A percentile compares a stretch with the other conserved stretches of the same genome.
Conservation (phyloP, 2,888 invertebrate species). For the Cryptocheilus praepositus region DNA sequence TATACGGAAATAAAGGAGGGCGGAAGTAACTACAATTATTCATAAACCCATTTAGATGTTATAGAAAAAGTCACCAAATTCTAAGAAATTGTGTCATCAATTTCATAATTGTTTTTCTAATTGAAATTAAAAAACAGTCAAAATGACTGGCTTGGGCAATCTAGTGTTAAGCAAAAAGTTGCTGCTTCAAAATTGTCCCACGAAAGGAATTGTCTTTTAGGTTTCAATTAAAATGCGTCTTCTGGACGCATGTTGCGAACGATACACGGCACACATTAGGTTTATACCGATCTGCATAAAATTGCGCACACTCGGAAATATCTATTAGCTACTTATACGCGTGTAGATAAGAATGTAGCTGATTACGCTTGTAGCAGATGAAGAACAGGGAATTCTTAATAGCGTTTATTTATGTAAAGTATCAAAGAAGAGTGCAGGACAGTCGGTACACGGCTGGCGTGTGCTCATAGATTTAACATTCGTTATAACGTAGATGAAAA, state of each 20-base stretch:
- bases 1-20: too few relatives aligned
- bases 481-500: slow-evolving; percentile 41
- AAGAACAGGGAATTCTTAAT: slow-evolving; percentile 44
- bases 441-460: slow-evolving; percentile 38
- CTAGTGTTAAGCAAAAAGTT: too few relatives aligned
- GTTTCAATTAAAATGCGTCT: background rate
- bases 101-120: too few relatives aligned
- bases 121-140: too few relatives aligned
- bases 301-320: background rate
- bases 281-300: slow-evolving; percentile 4
- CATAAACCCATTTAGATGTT: too few relatives aligned
- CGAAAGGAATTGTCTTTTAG: too few relatives aligned
- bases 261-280: background rate
- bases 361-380: slow-evolving; percentile 31
- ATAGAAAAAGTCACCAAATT: too few relatives aligned
- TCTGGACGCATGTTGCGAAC: background rate
- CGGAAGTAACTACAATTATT: too few relatives aligned
- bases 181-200: too few relatives aligned
- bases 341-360: slow-evolving; percentile 38
- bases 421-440: slow-evolving; percentile 14
- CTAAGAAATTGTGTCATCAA: too few relatives aligned
- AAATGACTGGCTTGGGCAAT: too few relatives aligned
- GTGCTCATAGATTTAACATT: slow-evolving; percentile 52
- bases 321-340: slow-evolving; percentile 17
- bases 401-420: slow-evolving; percentile 59